phyloP scores from a whole-genome alignment of 2,888 invertebrate species.

The Cryptocephalus primarius region DNA sequence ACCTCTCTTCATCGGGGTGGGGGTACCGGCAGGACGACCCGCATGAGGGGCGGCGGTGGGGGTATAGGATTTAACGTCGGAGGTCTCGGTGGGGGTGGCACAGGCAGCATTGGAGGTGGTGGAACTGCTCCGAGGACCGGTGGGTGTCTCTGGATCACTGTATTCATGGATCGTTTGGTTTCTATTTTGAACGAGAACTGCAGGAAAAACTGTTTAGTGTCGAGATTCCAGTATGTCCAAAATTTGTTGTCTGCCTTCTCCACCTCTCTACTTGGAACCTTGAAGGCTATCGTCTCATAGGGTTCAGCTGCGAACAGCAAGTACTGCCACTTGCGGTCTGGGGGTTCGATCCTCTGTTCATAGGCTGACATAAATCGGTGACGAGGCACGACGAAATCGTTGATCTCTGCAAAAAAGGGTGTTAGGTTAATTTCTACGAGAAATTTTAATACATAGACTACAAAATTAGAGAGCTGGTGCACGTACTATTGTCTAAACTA shows the following conservation, averaged over 20 bases:
- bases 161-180: slow-evolving; percentile 51
- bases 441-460: too few species aligned
- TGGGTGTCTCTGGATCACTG: slow-evolving; percentile 40
- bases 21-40: slow-evolving; percentile 47
- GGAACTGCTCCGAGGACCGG: slow-evolving; percentile 57
- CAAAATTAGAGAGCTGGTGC: too few species aligned
- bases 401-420: slow-evolving; percentile 55
- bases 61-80: slow-evolving; percentile 59
- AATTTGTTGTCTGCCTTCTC: slow-evolving; percentile 96
- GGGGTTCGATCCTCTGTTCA: slow-evolving; percentile 98
- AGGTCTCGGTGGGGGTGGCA: slow-evolving; percentile 44
- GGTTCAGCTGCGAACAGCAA: slow-evolving; percentile 97
- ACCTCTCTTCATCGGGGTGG: slow-evolving; percentile 42
- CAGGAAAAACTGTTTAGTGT: slow-evolving; percentile 96
- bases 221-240: slow-evolving; percentile 98
- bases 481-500: too few species aligned
- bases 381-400: slow-evolving; percentile 78
- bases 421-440: too few species aligned
- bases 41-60: slow-evolving; percentile 54
- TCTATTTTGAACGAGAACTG: slow-evolving; percentile 95
- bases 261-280: slow-evolving; percentile 96
- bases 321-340: slow-evolving; percentile 99
- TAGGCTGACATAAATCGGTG: slow-evolving; percentile 99
- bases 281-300: slow-evolving; percentile 99
- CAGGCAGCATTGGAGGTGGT: slow-evolving; percentile 56